Evolutionary conservation across 2,888 invertebrate genomes (phyloP), one percentile per base, ranked within the genome.

Genomic region (Heliconius hortense): DNA sequence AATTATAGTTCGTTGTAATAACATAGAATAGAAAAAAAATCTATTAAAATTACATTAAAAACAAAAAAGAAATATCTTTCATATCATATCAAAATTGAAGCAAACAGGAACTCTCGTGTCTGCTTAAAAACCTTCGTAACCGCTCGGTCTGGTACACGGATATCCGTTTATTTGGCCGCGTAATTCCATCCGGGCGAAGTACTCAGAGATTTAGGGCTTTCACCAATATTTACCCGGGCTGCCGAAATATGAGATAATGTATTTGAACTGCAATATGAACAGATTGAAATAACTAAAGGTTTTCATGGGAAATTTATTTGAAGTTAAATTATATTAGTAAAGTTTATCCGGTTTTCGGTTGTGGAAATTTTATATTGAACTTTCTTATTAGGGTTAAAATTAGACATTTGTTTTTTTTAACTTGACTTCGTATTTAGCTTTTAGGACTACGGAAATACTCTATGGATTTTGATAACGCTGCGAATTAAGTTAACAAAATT

Each of bases 161-260:
- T 83, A 86, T 83, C 84, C 85, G 85, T 87, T 86, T 81, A 80
- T 81, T 79, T 81, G 82, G 78, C 77, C 80, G 79, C 79, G 83
- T 80, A 82, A 84, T 83, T 82, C 78, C 81, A 82, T 82, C 81
- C 80, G 79, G 77, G 76, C 76, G 80, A 83, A 84, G 85, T 86
- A 87, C 84, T 84, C 84, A 82, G 84, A 88, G 87, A 88, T 88
- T 89, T 88, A 83, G 84, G 88, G 87, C 84, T 88, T 89, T 81
- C 82, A 79, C 84, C 83, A 86, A 87, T 89, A 85, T 89, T 89
- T 88, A 84, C 86, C 80, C 81, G 81, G 82, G 82, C 83, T 76
- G 75, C 77, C 79, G 86, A 86, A 89, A 88, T 86, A 85, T 85
- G 83, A 87, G 88, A 86, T 88, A 87, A 88, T 88, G 87, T 88